phyloP scores from a whole-genome alignment of 2,113 vertebrate genomes.

The Ictidomys tridecemlineatus region DNA sequence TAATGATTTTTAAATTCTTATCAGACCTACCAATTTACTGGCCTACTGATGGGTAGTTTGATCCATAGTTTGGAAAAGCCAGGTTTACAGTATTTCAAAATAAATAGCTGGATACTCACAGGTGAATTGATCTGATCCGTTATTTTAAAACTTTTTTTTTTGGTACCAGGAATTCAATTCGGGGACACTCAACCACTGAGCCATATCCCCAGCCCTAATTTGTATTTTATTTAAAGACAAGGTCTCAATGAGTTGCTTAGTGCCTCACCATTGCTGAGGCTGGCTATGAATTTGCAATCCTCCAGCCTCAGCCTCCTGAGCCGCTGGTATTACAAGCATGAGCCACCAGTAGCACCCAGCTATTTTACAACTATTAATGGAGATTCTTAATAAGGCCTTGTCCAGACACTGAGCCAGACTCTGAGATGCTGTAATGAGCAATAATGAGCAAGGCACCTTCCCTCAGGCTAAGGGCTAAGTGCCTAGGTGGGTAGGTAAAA shows the following conservation, averaged over 20 bases:
- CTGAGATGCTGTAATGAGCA: background rate
- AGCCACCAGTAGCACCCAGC: too few relatives aligned
- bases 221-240: too few relatives aligned
- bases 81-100: constrained; percentile 29
- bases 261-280: too few relatives aligned
- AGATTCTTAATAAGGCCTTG: background rate
- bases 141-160: constrained; percentile 1
- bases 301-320: too few relatives aligned
- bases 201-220: too few relatives aligned
- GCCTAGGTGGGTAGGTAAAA: background rate
- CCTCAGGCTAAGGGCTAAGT: background rate
- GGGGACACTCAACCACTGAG: too few relatives aligned
- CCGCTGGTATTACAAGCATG: too few relatives aligned
- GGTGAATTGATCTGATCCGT: background rate
- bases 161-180: too few relatives aligned
- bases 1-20: constrained; percentile 19
- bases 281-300: too few relatives aligned
- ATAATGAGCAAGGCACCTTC: background rate
- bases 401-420: background rate
- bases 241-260: too few relatives aligned
- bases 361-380: constrained; percentile 13
- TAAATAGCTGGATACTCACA: constrained; percentile 1
- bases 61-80: constrained; percentile 41
- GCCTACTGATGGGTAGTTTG: background rate
- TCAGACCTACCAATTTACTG: constrained; percentile 27